Percentiles rank a stretch among this genome's conserved stretches.
These are phyloP conservation scores for Stramonita haemastoma DNA, from an alignment of 2,888 invertebrate genomes.

Conservation along the genomic window DNA sequence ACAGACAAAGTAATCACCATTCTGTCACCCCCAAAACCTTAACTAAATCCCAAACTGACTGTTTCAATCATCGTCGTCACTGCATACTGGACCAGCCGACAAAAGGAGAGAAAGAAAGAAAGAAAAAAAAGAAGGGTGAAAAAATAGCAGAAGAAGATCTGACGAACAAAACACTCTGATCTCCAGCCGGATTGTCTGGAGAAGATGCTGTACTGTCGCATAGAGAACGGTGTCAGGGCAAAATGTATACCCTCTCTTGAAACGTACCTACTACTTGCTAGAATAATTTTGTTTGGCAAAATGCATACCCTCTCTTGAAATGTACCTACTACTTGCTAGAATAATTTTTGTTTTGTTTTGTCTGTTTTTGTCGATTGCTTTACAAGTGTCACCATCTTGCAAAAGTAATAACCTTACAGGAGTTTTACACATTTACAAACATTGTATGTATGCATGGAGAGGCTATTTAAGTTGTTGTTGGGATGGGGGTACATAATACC, in stretches of 20 bases:
- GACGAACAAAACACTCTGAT: no score
- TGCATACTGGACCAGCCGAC: not conserved
- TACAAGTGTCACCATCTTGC: no score
- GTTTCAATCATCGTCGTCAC: constrained; percentile 11
- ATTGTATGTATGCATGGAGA: no score
- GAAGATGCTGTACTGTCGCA: not conserved
- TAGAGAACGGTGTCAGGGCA: not conserved
- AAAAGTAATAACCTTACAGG: no score
- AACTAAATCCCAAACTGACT: not conserved
- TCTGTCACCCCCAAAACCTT: not conserved
- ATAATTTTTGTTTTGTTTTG: no score
- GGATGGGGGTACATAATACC: no score
- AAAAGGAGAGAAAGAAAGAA: not conserved
- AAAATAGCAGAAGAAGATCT: no score
- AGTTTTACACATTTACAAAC: no score
- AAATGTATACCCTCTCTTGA: not conserved
- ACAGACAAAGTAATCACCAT: not conserved
- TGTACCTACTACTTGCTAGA: no score
- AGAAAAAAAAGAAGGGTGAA: not conserved
- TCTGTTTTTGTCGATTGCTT: no score
- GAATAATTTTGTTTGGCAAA: not conserved
- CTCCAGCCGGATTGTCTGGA: not conserved
- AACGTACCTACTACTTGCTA: no score
- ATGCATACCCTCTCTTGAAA: not conserved
- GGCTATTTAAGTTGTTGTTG: no score